phyloP scores from a whole-genome alignment of 2,888 invertebrate species.

The Nomada fabriciana region DNA sequence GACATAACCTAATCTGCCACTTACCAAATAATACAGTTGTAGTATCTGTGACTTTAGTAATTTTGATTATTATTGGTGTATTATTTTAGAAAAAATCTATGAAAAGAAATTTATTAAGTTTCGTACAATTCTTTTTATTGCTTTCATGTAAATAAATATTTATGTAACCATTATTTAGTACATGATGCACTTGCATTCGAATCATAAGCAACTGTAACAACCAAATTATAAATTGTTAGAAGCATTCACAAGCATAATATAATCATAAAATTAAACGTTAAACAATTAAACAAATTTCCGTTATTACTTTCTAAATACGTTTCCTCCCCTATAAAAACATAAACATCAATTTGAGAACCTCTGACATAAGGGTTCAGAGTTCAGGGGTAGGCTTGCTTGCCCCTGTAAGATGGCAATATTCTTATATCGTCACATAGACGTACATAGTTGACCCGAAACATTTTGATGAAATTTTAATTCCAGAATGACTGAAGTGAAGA shows the following conservation, averaged over 20 bases:
- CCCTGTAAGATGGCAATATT: constrained; percentile 62
- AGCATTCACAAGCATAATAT: no score
- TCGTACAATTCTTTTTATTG: no score
- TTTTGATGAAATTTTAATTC: constrained; percentile 42
- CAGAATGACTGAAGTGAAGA: constrained; percentile 82
- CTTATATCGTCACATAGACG: constrained; percentile 11
- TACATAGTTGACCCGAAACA: constrained; percentile 15
- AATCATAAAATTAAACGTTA: not conserved
- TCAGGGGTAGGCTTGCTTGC: constrained; percentile 43
- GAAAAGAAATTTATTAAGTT: no score
- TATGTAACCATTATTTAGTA: no score
- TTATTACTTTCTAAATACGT: not conserved
- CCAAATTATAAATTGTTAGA: no score
- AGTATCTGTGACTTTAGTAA: not conserved
- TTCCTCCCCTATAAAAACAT: not conserved
- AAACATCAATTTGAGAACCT: constrained; percentile 34
- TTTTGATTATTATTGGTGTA: no score
- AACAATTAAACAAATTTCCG: not conserved
- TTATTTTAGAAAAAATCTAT: no score
- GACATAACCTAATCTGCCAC: constrained; percentile 28
- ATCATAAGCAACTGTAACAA: no score
- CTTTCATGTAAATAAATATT: no score
- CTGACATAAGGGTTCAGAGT: constrained; percentile 24
- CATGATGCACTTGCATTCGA: no score
- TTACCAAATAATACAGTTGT: not conserved